Base-by-base conservation (phyloP, 1,140 invertebrate genomes). In the Aphelenchoides avenae region DNA sequence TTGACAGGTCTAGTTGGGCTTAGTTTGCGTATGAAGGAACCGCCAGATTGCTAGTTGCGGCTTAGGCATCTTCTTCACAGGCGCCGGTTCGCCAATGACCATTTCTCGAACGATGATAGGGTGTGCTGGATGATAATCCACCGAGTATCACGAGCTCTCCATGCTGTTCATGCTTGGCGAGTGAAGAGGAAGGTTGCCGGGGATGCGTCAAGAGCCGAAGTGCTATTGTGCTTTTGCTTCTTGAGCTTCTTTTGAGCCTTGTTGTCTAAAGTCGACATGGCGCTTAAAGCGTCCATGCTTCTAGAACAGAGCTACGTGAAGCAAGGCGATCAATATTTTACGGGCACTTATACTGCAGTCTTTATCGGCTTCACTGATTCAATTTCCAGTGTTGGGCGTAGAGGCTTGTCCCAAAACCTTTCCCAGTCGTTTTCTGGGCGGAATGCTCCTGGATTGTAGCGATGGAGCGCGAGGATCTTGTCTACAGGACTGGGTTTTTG, bases 331-430 rank as follows among this genome's bases (percentile, higher is more conserved):
- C 15, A 15, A 22, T n/a, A 49, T 24, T 41, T 13, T 22, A 44
- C 15, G 31, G 52, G 43, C 6, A 50, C 27, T 5, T 36, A 13
- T 18, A 36, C 13, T 36, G 13, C 18, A 36, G 13, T 36, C 13
- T 13, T 13, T 36, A 36, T 36, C 18, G 11, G 34, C 34, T 13
- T 36, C 34, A n/a, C n/a, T 34, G 3, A 24, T 46, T 20, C 29
- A 24, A 46, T 46, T 34, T 24, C 43, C 3, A 46, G 27, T 36
- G 24, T 46, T 5, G 15, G 24, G 26, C 29, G 27, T 13, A 40
- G 57, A 13, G 57, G 57, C 29, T 59, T 59, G 30, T 59, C 59
- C 56, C 57, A 59, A 42, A 63, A 59, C 29, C 27, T 18, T 51
- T 59, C 57, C 57, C 57, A 59, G 11, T 50, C 60, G 60, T 50